These are phyloP conservation scores for Colossoma macropomum DNA, from an alignment of 2,113 vertebrate genomes.

Conservation along the genomic window DNA sequence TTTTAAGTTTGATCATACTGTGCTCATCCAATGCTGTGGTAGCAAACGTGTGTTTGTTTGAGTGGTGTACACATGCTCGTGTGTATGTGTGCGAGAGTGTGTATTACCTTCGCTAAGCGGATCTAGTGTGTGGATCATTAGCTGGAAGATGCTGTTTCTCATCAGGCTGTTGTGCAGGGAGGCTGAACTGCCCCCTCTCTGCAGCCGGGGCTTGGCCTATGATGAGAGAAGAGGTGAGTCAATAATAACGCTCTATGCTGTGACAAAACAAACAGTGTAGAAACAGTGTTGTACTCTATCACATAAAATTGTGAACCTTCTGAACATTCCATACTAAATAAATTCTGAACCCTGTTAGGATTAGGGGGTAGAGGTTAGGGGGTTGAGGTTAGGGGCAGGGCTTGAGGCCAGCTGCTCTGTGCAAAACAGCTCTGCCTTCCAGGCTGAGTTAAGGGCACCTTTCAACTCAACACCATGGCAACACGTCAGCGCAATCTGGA, in stretches of 20 bases:
- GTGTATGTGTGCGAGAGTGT: background rate
- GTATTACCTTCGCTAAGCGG: conserved; percentile 85
- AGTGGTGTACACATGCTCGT: too few species aligned
- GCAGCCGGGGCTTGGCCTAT: conserved; percentile 91
- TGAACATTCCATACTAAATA: background rate
- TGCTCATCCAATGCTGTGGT: too few species aligned
- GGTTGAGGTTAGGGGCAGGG: background rate
- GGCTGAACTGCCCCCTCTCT: conserved; percentile 94
- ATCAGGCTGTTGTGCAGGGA: conserved; percentile 97
- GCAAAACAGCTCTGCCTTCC: conserved; percentile 27
- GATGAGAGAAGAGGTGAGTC: conserved; percentile 50
- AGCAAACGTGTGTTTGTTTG: background rate
- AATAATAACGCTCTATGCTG: conserved; percentile 40
- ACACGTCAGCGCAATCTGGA: conserved; percentile 57
- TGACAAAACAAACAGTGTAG: conserved; percentile 4
- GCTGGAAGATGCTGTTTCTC: conserved; percentile 98
- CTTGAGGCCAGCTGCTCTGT: background rate
- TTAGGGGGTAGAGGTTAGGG: background rate
- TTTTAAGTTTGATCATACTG: background rate
- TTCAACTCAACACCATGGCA: conserved; percentile 39
- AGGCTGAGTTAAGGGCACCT: conserved; percentile 20
- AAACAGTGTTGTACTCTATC: background rate
- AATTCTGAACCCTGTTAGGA: background rate
- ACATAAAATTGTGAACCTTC: background rate
- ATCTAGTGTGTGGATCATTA: conserved; percentile 97